Evolutionary conservation across 1,140 invertebrate species (phyloP).

Genomic region (Brachionus sp.): DNA sequence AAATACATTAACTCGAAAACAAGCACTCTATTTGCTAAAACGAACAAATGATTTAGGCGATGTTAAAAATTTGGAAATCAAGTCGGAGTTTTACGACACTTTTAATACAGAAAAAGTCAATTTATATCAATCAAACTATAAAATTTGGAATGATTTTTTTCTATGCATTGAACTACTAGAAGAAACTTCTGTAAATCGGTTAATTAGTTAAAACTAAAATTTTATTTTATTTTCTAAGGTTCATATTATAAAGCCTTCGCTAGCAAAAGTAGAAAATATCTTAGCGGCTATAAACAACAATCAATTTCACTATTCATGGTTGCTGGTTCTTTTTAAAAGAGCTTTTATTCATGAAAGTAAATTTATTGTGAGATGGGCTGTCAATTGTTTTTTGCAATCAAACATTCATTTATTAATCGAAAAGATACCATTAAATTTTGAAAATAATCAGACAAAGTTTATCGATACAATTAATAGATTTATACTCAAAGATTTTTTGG

Average conservation of each 20-base stretch:
- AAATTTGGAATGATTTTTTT: slow-evolving; percentile 35
- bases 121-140: slow-evolving; percentile 15
- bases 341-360: slow-evolving; percentile 41
- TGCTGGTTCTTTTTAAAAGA: neutral
- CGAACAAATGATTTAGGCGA: slow-evolving; percentile 32
- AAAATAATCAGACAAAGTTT: neutral
- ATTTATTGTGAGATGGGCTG: slow-evolving; percentile 28
- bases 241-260: slow-evolving; percentile 22
- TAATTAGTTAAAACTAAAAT: neutral
- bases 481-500: neutral
- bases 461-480: neutral
- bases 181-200: slow-evolving; percentile 23
- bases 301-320: slow-evolving; percentile 28
- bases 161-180: slow-evolving; percentile 33
- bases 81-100: neutral
- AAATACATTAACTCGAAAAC: slow-evolving; percentile 34
- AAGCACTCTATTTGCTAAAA: slow-evolving; percentile 39
- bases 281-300: neutral
- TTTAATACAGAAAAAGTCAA: neutral
- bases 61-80: slow-evolving; percentile 7
- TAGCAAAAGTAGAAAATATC: neutral
- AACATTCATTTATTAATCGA: neutral
- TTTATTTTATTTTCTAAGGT: slow-evolving; percentile 7
- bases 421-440: neutral
- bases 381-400: slow-evolving; percentile 10